Evolutionary conservation across 2,113 vertebrate species (phyloP), one percentile per base, ranked within the genome.

Genomic region (Limanda limanda): DNA sequence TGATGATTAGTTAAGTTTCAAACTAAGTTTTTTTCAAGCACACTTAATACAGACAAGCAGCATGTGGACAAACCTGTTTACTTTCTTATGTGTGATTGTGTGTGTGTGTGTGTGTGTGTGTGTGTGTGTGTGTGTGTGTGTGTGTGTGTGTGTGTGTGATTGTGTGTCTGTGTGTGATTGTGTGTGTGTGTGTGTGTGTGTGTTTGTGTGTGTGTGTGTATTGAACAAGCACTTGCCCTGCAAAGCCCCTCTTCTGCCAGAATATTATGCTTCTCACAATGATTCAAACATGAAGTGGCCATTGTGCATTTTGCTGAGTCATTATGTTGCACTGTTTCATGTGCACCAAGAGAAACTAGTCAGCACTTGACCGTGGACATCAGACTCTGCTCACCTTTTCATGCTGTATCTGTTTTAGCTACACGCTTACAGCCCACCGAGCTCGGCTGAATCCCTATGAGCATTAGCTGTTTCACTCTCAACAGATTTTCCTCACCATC

Each of bases 231-330:
- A 40, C 11, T 37, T 58, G 20, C 25, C 23, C 23, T 42, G 31
- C 68, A 56, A 65, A 56, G 48, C 81, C 74, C 47, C 47, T 65
- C 21, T 23, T 68, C 67, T 25, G 58, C 58, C 42, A 52, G 45
- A 71, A 74, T 71, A 64, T 68, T 1, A 86, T 74, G 79, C 70
- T 57, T 70, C 86, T 55, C 74, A 78, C 65, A 64, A 60, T 88
- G 86, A 83, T 78, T 90, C 68, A 86, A 67, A 55, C 77, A 14
- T 72, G 65, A 75, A 81, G 63, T 47, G 27, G 51, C 61, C 54
- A 42, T 51, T 10, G 35, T 61, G 48, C 37, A 13, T 65, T 58
- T 62, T 69, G 68, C 57, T 64, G 56, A 76, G 71, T 83, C 80
- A 78, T 21, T 58, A 1, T 64, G 23, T 68, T 65, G 52, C 66